Evolutionary conservation across 2,113 vertebrate species (phyloP).

Genomic region (Oriolus oriolus): DNA sequence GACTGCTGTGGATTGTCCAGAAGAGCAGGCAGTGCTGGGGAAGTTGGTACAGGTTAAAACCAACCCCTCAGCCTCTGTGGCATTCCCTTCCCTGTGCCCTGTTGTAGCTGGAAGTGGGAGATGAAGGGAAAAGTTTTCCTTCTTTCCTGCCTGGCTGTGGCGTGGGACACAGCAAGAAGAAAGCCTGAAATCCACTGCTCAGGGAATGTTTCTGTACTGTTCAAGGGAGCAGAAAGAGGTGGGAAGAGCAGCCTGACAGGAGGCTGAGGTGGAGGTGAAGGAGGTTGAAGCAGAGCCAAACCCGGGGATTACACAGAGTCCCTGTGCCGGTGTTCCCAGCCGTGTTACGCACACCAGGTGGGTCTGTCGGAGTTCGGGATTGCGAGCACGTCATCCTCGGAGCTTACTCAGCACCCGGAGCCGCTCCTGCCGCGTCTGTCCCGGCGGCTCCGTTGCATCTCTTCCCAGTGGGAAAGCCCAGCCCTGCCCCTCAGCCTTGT

Average conservation of each 20-base stretch:
- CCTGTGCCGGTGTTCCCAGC: not conserved
- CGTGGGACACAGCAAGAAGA: accelerated
- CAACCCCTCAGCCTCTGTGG: not conserved
- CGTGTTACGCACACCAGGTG: accelerated
- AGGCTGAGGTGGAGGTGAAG: not conserved
- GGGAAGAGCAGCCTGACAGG: not conserved
- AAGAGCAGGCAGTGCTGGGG: not conserved
- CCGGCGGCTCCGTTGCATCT: not conserved
- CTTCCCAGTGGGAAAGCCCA: not conserved
- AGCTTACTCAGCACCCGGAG: not conserved
- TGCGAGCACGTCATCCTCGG: accelerated
- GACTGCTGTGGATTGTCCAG: not conserved
- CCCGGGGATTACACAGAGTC: not conserved
- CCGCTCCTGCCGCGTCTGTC: not conserved
- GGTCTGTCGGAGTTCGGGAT: accelerated
- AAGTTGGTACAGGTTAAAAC: not conserved
- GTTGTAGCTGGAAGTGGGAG: not conserved
- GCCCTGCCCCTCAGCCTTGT: not conserved
- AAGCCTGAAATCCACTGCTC: not conserved
- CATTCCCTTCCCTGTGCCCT: not conserved
- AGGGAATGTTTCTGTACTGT: not conserved
- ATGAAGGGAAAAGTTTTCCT: not conserved
- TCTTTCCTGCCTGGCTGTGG: not conserved
- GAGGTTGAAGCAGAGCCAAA: not conserved
- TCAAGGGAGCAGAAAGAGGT: not conserved